Evolutionary conservation across 2,113 vertebrate genomes (phyloP).

Genomic region (Rhineura floridana): DNA sequence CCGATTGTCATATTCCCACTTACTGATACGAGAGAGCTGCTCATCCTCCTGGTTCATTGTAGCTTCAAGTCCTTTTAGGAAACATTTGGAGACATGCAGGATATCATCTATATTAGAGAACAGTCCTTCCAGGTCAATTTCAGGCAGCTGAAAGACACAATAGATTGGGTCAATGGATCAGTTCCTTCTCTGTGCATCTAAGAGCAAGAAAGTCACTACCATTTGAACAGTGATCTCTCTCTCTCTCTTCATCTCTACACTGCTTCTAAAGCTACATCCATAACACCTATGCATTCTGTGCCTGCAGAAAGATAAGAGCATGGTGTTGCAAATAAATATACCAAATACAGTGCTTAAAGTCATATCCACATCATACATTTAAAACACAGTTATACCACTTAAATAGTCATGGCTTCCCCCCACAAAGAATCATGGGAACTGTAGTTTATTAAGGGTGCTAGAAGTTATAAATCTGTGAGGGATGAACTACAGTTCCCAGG

Average conservation of each 20-base stretch:
- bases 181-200: neutral
- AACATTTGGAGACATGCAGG: slow-evolving; percentile 78
- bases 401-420: no score
- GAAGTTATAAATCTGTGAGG: no score
- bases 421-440: no score
- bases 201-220: neutral
- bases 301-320: neutral
- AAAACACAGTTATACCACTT: no score
- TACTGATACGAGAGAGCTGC: slow-evolving; percentile 84
- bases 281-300: neutral
- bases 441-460: no score
- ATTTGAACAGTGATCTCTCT: neutral
- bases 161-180: neutral
- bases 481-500: no score
- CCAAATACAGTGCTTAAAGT: neutral
- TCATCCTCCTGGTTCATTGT: slow-evolving; percentile 64
- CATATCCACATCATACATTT: no score
- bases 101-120: slow-evolving; percentile 89
- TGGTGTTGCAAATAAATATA: neutral
- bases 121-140: slow-evolving; percentile 83
- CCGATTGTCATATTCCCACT: slow-evolving; percentile 47
- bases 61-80: slow-evolving; percentile 84
- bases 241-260: neutral
- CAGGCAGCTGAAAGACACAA: slow-evolving; percentile 80
- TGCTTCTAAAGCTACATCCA: neutral